Evolutionary conservation across 2,888 invertebrate genomes (phyloP), one percentile per base, ranked within the genome.

Genomic region (Lepetodrilus schrolli): DNA sequence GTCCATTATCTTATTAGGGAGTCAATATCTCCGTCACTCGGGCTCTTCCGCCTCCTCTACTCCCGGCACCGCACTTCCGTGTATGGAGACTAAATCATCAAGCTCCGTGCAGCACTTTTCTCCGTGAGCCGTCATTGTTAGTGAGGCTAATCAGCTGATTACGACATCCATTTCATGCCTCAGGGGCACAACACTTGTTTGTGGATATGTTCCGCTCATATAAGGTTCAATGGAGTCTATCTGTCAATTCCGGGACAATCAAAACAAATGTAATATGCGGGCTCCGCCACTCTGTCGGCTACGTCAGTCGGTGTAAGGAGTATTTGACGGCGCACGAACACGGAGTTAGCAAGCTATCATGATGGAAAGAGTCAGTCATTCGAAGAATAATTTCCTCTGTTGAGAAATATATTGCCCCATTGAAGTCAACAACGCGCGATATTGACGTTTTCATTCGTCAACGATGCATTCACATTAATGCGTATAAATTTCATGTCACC

Each of bases 131-230:
- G 58, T 58, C 58, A 58, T 58, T 58, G 58, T 58, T 58, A 30
- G 58, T 58, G n/a, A 13, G n/a, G 34, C 34, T 30, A 58, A 58
- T 58, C 58, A 30, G 10, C 21, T 30, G 58, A 58, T 58, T 58
- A 58, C 58, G 30, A 58, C 58, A 58, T 30, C 58, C 58, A 58
- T 58, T 58, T 58, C 58, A 58, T 58, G 58, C 58, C 58, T 30
- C 34, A 30, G 58, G 58, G 58, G 23, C 34, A 23, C 34, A 23
- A n/a, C 58, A 58, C 30, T 58, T 58, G 30, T 58, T 58, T 58
- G 30, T 58, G 58, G 34, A 58, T 58, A 34, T 26, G 20, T 51
- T 58, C 26, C 30, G 34, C 30, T 58, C 58, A 30, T 58, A 23
- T 58, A 13, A 58, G 34, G 58, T 17, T 30, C 30, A 30, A 30